Evolutionary conservation across 2,888 invertebrate genomes (phyloP).

Genomic region (Slavum lentiscoides): DNA sequence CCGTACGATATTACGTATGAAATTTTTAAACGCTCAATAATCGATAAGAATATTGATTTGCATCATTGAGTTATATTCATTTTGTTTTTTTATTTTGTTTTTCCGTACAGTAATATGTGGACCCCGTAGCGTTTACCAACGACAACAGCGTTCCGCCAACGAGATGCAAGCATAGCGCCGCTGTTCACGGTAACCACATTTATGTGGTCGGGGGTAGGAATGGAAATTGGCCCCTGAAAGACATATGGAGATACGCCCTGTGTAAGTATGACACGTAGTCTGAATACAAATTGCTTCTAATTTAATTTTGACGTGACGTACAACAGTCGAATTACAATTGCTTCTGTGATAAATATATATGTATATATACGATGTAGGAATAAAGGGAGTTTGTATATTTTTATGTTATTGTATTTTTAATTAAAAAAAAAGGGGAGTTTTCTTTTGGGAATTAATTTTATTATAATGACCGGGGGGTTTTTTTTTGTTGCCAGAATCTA

Average conservation of each 20-base stretch:
- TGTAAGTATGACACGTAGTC: constrained; percentile 62
- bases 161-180: constrained; percentile 82
- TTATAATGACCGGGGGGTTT: not conserved
- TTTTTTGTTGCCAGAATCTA: not conserved
- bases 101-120: constrained; percentile 62
- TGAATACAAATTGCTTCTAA: constrained; percentile 46
- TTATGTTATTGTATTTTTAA: constrained; percentile 8
- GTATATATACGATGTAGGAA: not conserved
- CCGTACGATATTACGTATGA: no score
- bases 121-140: constrained; percentile 65
- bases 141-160: constrained; percentile 68
- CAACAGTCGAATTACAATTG: constrained; percentile 46
- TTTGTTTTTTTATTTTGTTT: constrained; percentile 1
- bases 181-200: constrained; percentile 74
- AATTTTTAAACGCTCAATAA: no score
- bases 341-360: not conserved
- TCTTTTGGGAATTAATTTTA: not conserved
- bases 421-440: constrained; percentile 5
- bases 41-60: no score
- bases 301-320: constrained; percentile 39
- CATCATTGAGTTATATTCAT: no score
- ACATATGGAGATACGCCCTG: constrained; percentile 82
- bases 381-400: not conserved
- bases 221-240: constrained; percentile 77
- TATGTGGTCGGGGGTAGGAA: constrained; percentile 85